Percentiles rank a stretch among this genome's conserved stretches.
Conservation (phyloP, 1,140 invertebrate genomes). For the Akabosia matsudoensis region DNA sequence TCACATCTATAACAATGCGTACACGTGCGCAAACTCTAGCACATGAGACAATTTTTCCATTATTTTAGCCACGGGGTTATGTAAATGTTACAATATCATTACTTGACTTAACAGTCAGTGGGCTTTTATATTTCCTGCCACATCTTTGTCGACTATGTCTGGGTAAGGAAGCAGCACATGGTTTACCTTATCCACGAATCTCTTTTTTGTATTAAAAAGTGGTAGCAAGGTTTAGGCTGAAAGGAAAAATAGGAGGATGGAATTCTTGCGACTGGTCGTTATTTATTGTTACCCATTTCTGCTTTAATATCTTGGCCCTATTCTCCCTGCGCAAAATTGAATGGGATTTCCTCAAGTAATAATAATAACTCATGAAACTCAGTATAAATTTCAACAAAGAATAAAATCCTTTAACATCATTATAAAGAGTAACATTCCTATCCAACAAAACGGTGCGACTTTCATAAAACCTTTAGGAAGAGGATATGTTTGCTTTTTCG, state of each 20-base stretch:
- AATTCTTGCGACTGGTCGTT: constrained; percentile 23
- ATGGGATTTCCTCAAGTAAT: constrained; percentile 24
- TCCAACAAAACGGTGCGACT: not conserved
- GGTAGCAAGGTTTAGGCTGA: not conserved
- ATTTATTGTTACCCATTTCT: constrained; percentile 24
- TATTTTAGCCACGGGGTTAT: constrained; percentile 9
- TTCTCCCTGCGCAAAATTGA: constrained; percentile 23
- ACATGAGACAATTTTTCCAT: not conserved
- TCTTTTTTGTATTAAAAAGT: not conserved
- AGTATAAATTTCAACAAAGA: constrained; percentile 21
- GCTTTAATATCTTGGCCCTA: constrained; percentile 23
- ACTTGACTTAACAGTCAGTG: constrained; percentile 2
- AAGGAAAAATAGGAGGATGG: constrained; percentile 16
- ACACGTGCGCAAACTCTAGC: not conserved
- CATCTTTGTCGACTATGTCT: not conserved
- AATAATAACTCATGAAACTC: constrained; percentile 25
- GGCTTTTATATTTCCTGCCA: constrained; percentile 18
- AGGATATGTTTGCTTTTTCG: too few species aligned
- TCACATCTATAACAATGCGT: not conserved
- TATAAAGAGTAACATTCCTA: not conserved
- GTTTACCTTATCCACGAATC: too few species aligned
- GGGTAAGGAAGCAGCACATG: not conserved
- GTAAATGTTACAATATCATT: constrained; percentile 19
- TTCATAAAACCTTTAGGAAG: too few species aligned
- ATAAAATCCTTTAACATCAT: constrained; percentile 13